Conservation (phyloP, 2,797 vertebrate species). For the Squalus acanthias region DNA sequence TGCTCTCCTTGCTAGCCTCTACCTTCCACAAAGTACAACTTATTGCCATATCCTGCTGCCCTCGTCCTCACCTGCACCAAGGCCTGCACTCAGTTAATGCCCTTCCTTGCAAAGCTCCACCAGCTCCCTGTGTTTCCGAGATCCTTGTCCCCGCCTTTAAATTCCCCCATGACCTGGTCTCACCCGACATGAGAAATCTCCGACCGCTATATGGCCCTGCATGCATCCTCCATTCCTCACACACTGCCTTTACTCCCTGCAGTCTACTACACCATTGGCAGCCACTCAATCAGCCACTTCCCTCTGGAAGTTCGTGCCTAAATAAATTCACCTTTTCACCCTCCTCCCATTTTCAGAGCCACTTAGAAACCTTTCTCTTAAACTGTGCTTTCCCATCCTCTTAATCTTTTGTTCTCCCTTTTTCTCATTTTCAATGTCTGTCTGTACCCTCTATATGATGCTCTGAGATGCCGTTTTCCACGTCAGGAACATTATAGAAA, state of each 20-base stretch:
- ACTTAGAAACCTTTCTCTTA: not conserved
- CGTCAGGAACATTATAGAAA: not conserved
- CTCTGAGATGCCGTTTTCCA: not conserved
- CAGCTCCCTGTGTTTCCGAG: not conserved
- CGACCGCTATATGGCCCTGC: not conserved
- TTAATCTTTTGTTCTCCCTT: not conserved
- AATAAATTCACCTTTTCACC: not conserved
- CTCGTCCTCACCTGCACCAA: too few species aligned
- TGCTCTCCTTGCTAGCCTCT: too few species aligned
- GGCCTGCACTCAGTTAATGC: too few species aligned
- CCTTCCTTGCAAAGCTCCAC: too few species aligned
- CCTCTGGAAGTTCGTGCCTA: not conserved
- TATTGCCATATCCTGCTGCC: too few species aligned
- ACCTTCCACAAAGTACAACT: too few species aligned
- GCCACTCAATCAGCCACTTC: not conserved
- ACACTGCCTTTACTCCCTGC: not conserved
- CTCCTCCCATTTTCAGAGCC: not conserved
- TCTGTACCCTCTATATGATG: not conserved
- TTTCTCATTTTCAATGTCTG: not conserved
- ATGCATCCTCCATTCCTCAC: not conserved
- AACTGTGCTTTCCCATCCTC: not conserved
- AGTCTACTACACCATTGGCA: not conserved
- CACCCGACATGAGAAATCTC: not conserved
- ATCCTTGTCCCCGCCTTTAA: not conserved
- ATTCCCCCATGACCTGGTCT: not conserved